Evolutionary conservation across 2,113 vertebrate species (phyloP), one percentile per base, ranked within the genome.

Genomic region (Rhinolophus sinicus): DNA sequence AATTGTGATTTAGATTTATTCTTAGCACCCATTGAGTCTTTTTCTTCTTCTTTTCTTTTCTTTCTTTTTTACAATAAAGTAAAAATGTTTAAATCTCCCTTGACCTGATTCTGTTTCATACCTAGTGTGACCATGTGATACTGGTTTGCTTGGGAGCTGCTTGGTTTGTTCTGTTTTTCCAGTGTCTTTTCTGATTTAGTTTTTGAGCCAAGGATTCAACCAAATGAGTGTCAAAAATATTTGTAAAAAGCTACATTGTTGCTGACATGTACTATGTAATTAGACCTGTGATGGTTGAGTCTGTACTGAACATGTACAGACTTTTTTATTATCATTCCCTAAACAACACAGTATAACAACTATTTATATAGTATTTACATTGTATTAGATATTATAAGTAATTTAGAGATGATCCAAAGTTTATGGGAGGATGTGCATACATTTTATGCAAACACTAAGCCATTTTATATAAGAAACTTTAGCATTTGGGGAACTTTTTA

Each of bases 1-100:
- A 78, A 95, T 73, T 18, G 65, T 88, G 21, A 5, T 95, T 33
- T 93, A 67, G 58, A 22, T 88, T 94, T 94, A 95, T 96, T 92
- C n/a, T 83, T 91, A 89, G n/a, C 69, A 85, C 4, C 4, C 56
- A 72, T 0, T 72, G 16, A 70, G 52, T 65, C 22, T 75, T 14
- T 44, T 35, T 22, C 82, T 30, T 30, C 21, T 5, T 62, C 22
- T 28, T 22, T 62, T 28, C 24, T 28, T 26, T 12, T 24, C 24
- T 26, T 58, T 58, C 56, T 22, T 56, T 56, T 50, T n/a, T 14
- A 35, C 56, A 7, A 56, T 2, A 75, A 5, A 78, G 1, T 54
- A 72, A 94, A 52, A 69, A 24, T 24, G 14, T 87, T 90, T 54
- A 80, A 84, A 56, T 60, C 2, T 33, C 7, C 18, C 1, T 77